phyloP scores from a whole-genome alignment of 2,113 vertebrate genomes.

The Seriola rivoliana region DNA sequence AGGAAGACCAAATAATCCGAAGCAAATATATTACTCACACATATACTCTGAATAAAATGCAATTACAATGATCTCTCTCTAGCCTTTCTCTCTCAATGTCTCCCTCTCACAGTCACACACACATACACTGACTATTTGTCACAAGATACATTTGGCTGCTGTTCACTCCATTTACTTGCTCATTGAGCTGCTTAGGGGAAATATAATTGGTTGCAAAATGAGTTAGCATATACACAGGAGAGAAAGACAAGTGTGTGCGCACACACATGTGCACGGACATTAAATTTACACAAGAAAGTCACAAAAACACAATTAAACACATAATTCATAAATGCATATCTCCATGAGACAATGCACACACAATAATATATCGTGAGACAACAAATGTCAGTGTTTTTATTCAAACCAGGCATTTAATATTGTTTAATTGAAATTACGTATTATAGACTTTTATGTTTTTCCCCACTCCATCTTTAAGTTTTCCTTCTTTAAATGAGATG shows the following conservation, averaged over 20 bases:
- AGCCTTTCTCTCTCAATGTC: background rate
- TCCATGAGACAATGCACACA: constrained; percentile 21
- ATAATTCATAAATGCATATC: constrained; percentile 21
- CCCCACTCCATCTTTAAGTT: background rate
- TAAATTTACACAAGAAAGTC: constrained; percentile 20
- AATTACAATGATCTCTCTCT: background rate
- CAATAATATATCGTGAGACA: background rate
- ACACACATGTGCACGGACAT: background rate
- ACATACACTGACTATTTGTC: constrained; percentile 50
- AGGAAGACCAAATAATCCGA: background rate
- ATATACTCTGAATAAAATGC: constrained; percentile 16
- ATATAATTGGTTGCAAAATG: constrained; percentile 72
- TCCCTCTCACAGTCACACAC: background rate
- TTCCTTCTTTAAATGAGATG: background rate
- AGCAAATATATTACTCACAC: background rate
- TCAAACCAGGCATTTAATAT: constrained; percentile 4
- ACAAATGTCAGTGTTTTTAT: background rate
- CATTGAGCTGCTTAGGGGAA: constrained; percentile 63
- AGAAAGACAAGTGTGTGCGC: constrained; percentile 8
- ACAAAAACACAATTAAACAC: constrained; percentile 50
- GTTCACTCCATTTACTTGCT: constrained; percentile 72
- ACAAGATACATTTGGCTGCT: constrained; percentile 61
- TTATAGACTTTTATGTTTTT: background rate
- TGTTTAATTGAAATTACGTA: background rate
- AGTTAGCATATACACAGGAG: constrained; percentile 50